phyloP scores from a whole-genome alignment of 1,140 invertebrate species.

The Apis dorsata region DNA sequence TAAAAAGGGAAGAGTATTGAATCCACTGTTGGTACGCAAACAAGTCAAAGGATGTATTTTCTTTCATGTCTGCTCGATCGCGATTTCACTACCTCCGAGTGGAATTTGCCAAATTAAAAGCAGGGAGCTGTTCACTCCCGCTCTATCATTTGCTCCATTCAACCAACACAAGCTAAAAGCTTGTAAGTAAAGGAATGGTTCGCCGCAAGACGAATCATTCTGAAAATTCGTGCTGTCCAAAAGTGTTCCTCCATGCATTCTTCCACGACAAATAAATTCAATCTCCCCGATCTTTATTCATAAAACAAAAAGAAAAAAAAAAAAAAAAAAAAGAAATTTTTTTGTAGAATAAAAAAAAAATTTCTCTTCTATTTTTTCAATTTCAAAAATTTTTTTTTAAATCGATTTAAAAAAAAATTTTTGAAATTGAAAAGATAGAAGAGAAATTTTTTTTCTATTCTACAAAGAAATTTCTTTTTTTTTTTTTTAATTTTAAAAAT shows the following conservation, averaged over 20 bases:
- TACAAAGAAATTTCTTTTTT: too few species aligned
- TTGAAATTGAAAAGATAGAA: too few species aligned
- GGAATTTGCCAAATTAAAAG: constrained; percentile 60
- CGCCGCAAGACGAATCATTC: constrained; percentile 43
- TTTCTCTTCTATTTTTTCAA: background rate
- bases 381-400: too few species aligned
- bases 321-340: background rate
- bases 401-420: too few species aligned
- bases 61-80: constrained; percentile 36
- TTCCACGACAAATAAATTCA: background rate
- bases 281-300: too few species aligned
- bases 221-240: constrained; percentile 44
- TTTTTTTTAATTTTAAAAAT: too few species aligned
- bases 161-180: constrained; percentile 51
- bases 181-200: constrained; percentile 27
- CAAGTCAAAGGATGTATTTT: constrained; percentile 33
- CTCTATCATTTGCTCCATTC: constrained; percentile 49
- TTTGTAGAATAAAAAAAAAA: background rate
- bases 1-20: background rate
- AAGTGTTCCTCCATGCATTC: constrained; percentile 2
- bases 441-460: too few species aligned
- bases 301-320: too few species aligned
- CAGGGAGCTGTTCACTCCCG: constrained; percentile 33
- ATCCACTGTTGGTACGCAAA: constrained; percentile 1
- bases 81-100: constrained; percentile 39